These are phyloP conservation scores for Enteromius thamalakanensis DNA, from an alignment of 2,797 vertebrate species.

Conservation along the genomic window DNA sequence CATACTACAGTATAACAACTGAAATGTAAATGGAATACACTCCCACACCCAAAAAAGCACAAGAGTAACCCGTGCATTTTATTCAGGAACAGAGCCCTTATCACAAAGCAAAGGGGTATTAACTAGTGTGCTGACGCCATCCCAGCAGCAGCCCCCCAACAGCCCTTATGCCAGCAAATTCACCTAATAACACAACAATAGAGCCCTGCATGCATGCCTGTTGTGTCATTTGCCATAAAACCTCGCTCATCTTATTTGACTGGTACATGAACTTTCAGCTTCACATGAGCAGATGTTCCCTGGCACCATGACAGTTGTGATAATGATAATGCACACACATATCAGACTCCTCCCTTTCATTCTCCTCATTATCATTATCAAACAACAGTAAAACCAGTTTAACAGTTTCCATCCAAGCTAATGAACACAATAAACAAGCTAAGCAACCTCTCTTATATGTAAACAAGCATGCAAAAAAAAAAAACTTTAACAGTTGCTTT, in stretches of 20 bases:
- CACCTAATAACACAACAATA: constrained; percentile 46
- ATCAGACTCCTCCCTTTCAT: not conserved
- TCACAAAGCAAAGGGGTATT: constrained; percentile 51
- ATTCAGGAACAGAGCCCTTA: constrained; percentile 37
- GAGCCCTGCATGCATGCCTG: constrained; percentile 5
- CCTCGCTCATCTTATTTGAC: constrained; percentile 9
- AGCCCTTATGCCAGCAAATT: constrained; percentile 55
- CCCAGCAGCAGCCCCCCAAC: constrained; percentile 25
- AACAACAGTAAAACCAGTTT: constrained; percentile 24
- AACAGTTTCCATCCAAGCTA: not conserved
- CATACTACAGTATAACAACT: not conserved
- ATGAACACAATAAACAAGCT: not conserved
- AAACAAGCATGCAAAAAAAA: not conserved
- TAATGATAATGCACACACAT: constrained; percentile 24
- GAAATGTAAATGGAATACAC: not conserved
- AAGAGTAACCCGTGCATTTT: constrained; percentile 18
- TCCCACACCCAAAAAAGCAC: not conserved
- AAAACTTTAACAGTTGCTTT: not conserved
- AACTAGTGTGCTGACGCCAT: constrained; percentile 56
- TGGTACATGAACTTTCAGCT: constrained; percentile 15
- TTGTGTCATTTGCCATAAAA: constrained; percentile 25
- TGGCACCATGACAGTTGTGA: constrained; percentile 31
- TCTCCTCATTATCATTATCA: constrained; percentile 1
- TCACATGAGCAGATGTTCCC: constrained; percentile 34
- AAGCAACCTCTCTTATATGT: not conserved